Percentiles rank a stretch among this genome's conserved stretches.
Conservation (phyloP, 2,113 vertebrate species). For the Potamarius usumacintae region DNA sequence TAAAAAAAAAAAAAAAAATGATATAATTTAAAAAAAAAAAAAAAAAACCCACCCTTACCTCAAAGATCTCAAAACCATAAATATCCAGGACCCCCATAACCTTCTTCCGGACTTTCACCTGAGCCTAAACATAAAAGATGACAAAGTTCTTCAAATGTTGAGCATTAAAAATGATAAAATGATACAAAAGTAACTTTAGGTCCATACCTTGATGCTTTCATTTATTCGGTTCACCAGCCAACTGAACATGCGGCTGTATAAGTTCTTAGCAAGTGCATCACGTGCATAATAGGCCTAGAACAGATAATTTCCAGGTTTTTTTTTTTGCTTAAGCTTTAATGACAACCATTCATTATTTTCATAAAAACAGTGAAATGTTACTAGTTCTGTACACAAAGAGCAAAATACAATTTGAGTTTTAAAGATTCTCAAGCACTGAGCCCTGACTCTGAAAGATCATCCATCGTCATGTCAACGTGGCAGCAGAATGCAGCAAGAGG, state of each 20-base stretch:
- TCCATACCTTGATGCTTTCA: conserved; percentile 93
- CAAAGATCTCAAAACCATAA: conserved; percentile 99
- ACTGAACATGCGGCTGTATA: conserved; percentile 94
- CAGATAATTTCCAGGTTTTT: background rate
- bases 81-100: conserved; percentile 99
- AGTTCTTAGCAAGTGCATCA: conserved; percentile 96
- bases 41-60: conserved; percentile 80
- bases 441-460: conserved; percentile 14
- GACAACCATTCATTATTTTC: background rate
- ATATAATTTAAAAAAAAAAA: too few species aligned
- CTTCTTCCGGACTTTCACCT: conserved; percentile 92
- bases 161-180: conserved; percentile 9
- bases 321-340: background rate
- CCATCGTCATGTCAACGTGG: conserved; percentile 20
- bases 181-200: background rate
- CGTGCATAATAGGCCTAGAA: conserved; percentile 93
- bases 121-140: conserved; percentile 77
- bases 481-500: background rate
- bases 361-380: background rate
- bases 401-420: background rate
- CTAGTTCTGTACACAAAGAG: background rate
- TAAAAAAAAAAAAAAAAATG: too few species aligned
- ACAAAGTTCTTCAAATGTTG: background rate
- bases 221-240: conserved; percentile 97
- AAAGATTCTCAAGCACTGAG: background rate